phyloP scores from a whole-genome alignment of 53 echinoderm and acorn worm species.

The Luidia sarsii region DNA sequence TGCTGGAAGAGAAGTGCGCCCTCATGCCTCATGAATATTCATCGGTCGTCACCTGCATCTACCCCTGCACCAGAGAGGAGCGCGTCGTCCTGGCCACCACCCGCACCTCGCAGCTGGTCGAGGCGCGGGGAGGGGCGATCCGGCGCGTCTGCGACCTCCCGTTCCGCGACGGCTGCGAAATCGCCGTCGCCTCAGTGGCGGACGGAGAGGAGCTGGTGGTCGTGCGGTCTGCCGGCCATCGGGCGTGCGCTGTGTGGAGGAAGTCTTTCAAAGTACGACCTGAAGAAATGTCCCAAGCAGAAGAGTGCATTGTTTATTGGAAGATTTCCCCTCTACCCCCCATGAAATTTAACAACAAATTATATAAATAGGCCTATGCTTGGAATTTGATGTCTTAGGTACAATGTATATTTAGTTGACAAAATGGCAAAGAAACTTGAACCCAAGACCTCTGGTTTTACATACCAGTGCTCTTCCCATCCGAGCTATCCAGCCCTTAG shows the following conservation, averaged over 20 bases:
- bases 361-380: neutral
- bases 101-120: slow-evolving; percentile 36
- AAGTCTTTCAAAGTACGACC: slow-evolving; percentile 56
- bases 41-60: slow-evolving; percentile 30
- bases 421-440: too few relatives aligned
- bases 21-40: slow-evolving; percentile 59
- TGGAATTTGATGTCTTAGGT: neutral
- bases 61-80: neutral
- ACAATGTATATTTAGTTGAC: too few relatives aligned
- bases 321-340: neutral
- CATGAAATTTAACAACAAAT: neutral
- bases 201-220: slow-evolving; percentile 47
- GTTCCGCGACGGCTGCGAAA: slow-evolving; percentile 41
- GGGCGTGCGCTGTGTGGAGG: slow-evolving; percentile 44
- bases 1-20: neutral
- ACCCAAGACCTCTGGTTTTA: too few relatives aligned
- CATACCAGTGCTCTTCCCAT: too few relatives aligned
- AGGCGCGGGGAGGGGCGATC: slow-evolving; percentile 29
- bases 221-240: slow-evolving; percentile 22
- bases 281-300: neutral
- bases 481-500: too few relatives aligned
- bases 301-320: neutral
- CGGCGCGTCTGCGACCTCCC: slow-evolving; percentile 35
- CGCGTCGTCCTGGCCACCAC: slow-evolving; percentile 29
- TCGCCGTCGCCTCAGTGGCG: slow-evolving; percentile 25